Percentiles rank a stretch among this genome's conserved stretches.
Evolutionary conservation across 2,797 vertebrate species (phyloP).

Genomic region (Poecilia velifera): DNA sequence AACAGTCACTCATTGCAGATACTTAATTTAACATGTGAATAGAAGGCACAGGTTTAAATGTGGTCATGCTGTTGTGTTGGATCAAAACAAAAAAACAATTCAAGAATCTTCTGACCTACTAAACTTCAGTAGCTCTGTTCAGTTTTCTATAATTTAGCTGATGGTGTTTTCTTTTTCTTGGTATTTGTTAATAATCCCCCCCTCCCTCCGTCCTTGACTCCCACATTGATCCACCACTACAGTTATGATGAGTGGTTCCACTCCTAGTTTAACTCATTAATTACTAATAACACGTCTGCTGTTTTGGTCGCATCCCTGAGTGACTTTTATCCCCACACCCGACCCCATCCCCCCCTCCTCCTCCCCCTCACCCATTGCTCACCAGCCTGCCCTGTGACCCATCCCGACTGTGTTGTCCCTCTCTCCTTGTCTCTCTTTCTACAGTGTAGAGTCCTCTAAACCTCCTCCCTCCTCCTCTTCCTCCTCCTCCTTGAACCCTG

Average conservation of each 20-base stretch:
- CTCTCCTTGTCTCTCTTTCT: conserved; percentile 86
- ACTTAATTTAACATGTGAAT: background rate
- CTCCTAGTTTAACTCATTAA: conserved; percentile 10
- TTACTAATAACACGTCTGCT: conserved; percentile 41
- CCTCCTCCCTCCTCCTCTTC: conserved; percentile 92
- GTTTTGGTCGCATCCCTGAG: conserved; percentile 63
- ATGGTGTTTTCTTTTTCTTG: conserved; percentile 6
- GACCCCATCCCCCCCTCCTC: conserved; percentile 42
- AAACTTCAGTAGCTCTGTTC: conserved; percentile 12
- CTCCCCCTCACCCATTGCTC: conserved; percentile 60
- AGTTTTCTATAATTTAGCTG: background rate
- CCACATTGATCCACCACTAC: conserved; percentile 31
- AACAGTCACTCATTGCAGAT: background rate
- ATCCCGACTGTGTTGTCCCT: conserved; percentile 85
- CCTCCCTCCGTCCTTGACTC: conserved; percentile 52
- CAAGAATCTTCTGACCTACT: background rate
- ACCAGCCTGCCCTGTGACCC: conserved; percentile 80
- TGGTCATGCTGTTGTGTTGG: conserved; percentile 12
- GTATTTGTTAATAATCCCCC: conserved; percentile 59
- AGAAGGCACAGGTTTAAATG: background rate
- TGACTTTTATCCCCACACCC: conserved; percentile 74
- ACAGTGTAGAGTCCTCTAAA: conserved; percentile 99
- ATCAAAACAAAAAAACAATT: background rate
- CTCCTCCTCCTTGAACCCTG: conserved; percentile 92
- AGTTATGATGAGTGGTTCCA: conserved; percentile 11